Percentiles rank a stretch among this genome's conserved stretches.
Evolutionary conservation across 1,140 invertebrate genomes (phyloP).

Genomic region (Carposina sasakii): DNA sequence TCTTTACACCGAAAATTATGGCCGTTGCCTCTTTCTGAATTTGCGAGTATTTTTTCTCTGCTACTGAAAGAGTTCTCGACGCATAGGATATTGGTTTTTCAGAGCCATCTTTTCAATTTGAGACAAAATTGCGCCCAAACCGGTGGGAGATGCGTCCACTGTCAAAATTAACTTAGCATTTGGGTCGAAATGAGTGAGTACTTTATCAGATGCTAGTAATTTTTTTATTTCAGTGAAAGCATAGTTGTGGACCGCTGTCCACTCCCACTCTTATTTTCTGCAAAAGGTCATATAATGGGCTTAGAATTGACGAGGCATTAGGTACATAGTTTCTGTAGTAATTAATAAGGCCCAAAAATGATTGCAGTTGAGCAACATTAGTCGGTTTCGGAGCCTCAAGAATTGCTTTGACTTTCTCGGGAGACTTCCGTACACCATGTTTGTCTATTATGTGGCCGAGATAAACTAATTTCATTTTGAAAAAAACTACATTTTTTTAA

Average conservation of each 20-base stretch:
- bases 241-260: slow-evolving; percentile 18
- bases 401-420: slow-evolving; percentile 34
- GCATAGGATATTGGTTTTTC: slow-evolving; percentile 50
- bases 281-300: slow-evolving; percentile 33
- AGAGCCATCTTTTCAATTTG: slow-evolving; percentile 21
- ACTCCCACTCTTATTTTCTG: slow-evolving; percentile 23
- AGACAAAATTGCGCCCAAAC: slow-evolving; percentile 29
- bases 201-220: slow-evolving; percentile 22
- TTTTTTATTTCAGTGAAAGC: slow-evolving; percentile 28
- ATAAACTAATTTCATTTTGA: slow-evolving; percentile 29
- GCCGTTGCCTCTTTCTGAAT: slow-evolving; percentile 62
- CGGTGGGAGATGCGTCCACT: slow-evolving; percentile 30
- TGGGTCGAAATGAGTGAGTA: slow-evolving; percentile 46
- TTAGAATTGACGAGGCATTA: slow-evolving; percentile 35
- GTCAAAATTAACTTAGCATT: slow-evolving; percentile 32
- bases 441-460: slow-evolving; percentile 36
- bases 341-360: slow-evolving; percentile 58
- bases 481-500: slow-evolving; percentile 43
- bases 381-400: slow-evolving; percentile 35
- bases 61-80: slow-evolving; percentile 42
- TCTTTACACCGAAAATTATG: slow-evolving; percentile 50
- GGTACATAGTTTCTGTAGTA: slow-evolving; percentile 62
- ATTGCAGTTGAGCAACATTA: slow-evolving; percentile 39
- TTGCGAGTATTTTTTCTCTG: slow-evolving; percentile 56
- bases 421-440: slow-evolving; percentile 28